Evolutionary conservation across 2,797 vertebrate genomes (phyloP), one percentile per base, ranked within the genome.

Genomic region (Geotria australis): DNA sequence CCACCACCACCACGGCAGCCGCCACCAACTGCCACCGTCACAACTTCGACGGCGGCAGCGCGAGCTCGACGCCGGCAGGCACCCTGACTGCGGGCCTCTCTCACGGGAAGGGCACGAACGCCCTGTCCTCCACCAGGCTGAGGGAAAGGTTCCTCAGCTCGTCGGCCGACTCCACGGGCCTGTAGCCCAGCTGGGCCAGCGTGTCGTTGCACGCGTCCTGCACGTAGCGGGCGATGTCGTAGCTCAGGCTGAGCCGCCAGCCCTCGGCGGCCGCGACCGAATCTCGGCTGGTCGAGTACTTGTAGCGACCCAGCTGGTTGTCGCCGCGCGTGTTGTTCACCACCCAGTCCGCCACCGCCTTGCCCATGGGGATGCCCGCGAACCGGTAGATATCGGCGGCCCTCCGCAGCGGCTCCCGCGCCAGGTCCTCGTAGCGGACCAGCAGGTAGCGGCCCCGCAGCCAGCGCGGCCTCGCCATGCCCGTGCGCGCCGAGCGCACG

Each of bases 381-480:
- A 76, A 91, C 49, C 80, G 74, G 0, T 88, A 94, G 63, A 91
- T 85, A 73, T 94, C 85, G 70, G 76, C 77, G 0, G 83, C 85
- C 72, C 89, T 94, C 63, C 74, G 74, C 64, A 82, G 75, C 10
- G 85, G 85, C 63, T 80, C 81, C 63, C 77, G 67, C 9, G 85
- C 83, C 70, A 94, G 70, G 67, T 94, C 85, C 73, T 94, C 86
- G 0, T 94, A 94, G 59, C 86, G 77, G 63, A 94, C 76, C 66
- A 93, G 61, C 82, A 93, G 88, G 71, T 94, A 94, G 64, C 80
- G 82, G 64, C 83, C 83, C 24, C 81, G 86, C 58, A 91, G 77
- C 84, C 85, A 93, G 0, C 69, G 61, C 0, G 86, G 86, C 60
- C 78, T 72, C 63, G 64, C 77, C 61, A 89, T 74, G 62, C 80